These are phyloP conservation scores for Hephaestus fuliginosus DNA, from an alignment of 2,797 vertebrate species.

Conservation along the genomic window DNA sequence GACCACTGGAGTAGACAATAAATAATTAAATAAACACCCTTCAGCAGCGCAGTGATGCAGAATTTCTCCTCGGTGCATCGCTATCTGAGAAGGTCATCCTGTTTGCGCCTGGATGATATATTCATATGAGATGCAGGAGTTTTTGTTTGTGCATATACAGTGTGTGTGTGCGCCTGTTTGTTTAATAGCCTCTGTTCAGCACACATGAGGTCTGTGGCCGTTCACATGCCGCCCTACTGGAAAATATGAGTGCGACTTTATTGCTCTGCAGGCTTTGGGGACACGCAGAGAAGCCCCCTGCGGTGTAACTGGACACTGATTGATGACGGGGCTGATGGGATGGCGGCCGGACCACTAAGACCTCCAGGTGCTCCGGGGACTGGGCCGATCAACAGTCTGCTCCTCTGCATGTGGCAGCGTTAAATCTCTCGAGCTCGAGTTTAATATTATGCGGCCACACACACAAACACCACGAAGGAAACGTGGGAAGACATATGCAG, in stretches of 20 bases:
- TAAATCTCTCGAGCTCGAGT: constrained; percentile 53
- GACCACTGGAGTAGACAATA: constrained; percentile 19
- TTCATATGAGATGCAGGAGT: constrained; percentile 19
- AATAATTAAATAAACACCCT: constrained; percentile 15
- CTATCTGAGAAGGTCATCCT: constrained; percentile 26
- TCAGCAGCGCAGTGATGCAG: constrained; percentile 13
- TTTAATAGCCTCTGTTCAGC: constrained; percentile 19
- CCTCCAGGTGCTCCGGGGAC: constrained; percentile 57
- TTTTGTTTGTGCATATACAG: constrained; percentile 10
- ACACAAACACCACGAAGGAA: constrained; percentile 36
- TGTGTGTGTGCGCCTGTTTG: background rate
- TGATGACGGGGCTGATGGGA: constrained; percentile 69
- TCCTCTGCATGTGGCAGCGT: constrained; percentile 47
- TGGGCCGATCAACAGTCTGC: constrained; percentile 56
- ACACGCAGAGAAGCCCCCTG: constrained; percentile 44
- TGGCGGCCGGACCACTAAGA: constrained; percentile 44
- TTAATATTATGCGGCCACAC: constrained; percentile 13
- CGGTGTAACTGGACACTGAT: constrained; percentile 68
- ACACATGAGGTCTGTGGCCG: constrained; percentile 8
- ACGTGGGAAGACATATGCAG: constrained; percentile 14
- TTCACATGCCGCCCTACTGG: constrained; percentile 38
- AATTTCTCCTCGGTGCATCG: constrained; percentile 18
- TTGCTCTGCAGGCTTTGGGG: constrained; percentile 50
- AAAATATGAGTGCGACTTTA: constrained; percentile 60
- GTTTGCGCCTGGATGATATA: constrained; percentile 32